These are phyloP conservation scores for Bubo bubo DNA, from an alignment of 2,113 vertebrate genomes.

Conservation along the genomic window DNA sequence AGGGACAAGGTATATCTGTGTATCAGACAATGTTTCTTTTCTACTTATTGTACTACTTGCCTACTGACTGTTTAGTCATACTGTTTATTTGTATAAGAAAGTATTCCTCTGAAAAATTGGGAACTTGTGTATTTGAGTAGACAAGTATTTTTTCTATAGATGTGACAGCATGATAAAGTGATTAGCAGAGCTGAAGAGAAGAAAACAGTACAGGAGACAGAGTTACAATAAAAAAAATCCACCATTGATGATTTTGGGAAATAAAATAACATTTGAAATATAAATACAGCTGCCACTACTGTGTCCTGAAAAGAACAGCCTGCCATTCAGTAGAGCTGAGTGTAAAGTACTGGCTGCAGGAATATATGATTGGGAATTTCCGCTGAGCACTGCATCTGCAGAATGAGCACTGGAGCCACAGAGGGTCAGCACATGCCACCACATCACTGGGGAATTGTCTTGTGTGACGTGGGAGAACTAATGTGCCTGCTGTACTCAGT, in stretches of 20 bases:
- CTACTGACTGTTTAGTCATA: neutral
- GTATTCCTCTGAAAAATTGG: neutral
- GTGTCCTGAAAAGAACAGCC: neutral
- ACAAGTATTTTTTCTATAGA: neutral
- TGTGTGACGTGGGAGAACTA: neutral
- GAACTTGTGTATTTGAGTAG: neutral
- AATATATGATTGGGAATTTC: neutral
- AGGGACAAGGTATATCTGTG: neutral
- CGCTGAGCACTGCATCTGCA: neutral
- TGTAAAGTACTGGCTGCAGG: neutral
- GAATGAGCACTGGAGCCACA: neutral
- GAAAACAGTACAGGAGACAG: neutral
- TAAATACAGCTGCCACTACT: neutral
- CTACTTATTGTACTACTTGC: neutral
- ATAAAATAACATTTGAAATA: neutral
- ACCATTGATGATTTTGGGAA: neutral
- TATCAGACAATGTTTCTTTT: neutral
- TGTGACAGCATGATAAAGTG: neutral
- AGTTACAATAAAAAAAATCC: neutral
- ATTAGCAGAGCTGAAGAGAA: neutral
- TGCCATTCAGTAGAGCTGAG: neutral
- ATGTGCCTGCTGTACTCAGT: neutral
- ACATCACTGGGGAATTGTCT: neutral
- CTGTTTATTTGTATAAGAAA: neutral
- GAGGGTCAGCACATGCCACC: neutral